These are phyloP conservation scores for Orientallactaga sibirica DNA, from an alignment of 2,797 vertebrate species.

Conservation along the genomic window DNA sequence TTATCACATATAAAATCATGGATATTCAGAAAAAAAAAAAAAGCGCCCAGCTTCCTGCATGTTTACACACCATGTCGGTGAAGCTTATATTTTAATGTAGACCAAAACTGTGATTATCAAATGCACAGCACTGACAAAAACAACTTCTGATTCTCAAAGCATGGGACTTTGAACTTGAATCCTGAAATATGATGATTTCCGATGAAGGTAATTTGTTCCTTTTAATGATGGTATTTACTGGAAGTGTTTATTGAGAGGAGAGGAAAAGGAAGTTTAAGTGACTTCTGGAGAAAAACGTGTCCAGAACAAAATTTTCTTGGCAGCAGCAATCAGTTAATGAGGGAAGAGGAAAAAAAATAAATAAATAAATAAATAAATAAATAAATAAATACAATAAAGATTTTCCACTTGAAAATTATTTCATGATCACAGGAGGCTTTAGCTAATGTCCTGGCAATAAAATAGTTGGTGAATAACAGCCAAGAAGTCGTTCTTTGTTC, in stretches of 20 bases:
- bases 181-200: constrained; percentile 50
- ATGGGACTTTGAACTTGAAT: constrained; percentile 50
- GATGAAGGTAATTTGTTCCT: constrained; percentile 57
- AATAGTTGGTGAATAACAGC: neutral
- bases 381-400: neutral
- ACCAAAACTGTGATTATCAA: constrained; percentile 24
- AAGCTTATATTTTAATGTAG: constrained; percentile 40
- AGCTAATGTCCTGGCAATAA: neutral
- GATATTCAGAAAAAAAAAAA: neutral
- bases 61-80: neutral
- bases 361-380: neutral
- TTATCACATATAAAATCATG: neutral
- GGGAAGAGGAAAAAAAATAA: constrained; percentile 39
- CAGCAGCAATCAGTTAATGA: constrained; percentile 50
- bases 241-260: constrained; percentile 47
- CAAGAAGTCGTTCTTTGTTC: neutral
- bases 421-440: constrained; percentile 14
- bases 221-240: constrained; percentile 68
- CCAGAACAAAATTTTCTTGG: constrained; percentile 60
- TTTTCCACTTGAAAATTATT: constrained; percentile 30
- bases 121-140: neutral
- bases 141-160: constrained; percentile 54
- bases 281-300: constrained; percentile 21
- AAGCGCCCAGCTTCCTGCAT: neutral
- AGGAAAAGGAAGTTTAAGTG: constrained; percentile 14